A percentile compares a stretch with the other conserved stretches of the same genome.
phyloP scores from a whole-genome alignment of 2,888 invertebrate genomes.

The Myathropa florea region DNA sequence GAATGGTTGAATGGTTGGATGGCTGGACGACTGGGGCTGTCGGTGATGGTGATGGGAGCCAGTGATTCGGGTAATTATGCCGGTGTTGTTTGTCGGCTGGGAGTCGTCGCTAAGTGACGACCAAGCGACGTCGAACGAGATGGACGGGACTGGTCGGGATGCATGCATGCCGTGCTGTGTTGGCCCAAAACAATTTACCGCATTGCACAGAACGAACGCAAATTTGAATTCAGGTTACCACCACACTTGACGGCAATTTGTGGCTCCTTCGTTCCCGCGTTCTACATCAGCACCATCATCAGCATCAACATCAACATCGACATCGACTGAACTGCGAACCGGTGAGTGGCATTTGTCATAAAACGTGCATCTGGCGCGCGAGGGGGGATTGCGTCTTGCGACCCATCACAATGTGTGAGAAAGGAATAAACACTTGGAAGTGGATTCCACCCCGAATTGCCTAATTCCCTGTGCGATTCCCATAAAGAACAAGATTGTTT shows the following conservation, averaged over 20 bases:
- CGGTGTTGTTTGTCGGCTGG: slow-evolving; percentile 68
- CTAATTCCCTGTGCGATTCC: slow-evolving; percentile 66
- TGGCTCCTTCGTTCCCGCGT: slow-evolving; percentile 15
- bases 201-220: slow-evolving; percentile 62
- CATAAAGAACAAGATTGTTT: slow-evolving; percentile 71
- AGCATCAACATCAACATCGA: background rate
- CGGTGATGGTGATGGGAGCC: slow-evolving; percentile 65
- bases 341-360: slow-evolving; percentile 69
- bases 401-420: slow-evolving; percentile 60
- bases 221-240: slow-evolving; percentile 66
- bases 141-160: background rate
- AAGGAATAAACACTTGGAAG: slow-evolving; percentile 63
- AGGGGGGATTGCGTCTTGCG: background rate
- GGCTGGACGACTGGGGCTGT: slow-evolving; percentile 10
- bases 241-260: slow-evolving; percentile 49
- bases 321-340: slow-evolving; percentile 29
- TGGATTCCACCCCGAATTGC: slow-evolving; percentile 67
- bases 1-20: background rate
- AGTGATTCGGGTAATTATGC: slow-evolving; percentile 70
- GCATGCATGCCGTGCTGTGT: slow-evolving; percentile 40
- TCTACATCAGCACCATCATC: background rate
- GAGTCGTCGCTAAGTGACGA: slow-evolving; percentile 67
- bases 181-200: slow-evolving; percentile 66
- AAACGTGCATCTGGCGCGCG: slow-evolving; percentile 62
- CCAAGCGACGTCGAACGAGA: slow-evolving; percentile 3